Conservation (phyloP, 2,888 invertebrate species). For the Villa cingulata region DNA sequence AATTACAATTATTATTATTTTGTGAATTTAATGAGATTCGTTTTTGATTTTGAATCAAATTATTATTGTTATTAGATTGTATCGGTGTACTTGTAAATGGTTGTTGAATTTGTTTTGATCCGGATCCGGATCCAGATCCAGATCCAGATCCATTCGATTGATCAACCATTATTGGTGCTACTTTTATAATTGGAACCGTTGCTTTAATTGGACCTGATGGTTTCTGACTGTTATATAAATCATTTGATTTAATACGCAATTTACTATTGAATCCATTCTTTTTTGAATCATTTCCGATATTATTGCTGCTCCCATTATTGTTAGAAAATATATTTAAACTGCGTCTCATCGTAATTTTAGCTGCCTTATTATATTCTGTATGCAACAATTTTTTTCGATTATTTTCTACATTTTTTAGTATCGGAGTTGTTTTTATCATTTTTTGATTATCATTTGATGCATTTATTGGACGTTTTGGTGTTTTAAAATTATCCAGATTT, state of each 20-base stretch:
- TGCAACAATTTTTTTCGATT: not conserved
- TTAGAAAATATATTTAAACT: no score
- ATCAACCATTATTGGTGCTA: constrained; percentile 13
- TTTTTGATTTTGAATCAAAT: no score
- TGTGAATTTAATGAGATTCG: no score
- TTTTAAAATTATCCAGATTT: not conserved
- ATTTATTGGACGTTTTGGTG: not conserved
- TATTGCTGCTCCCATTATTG: no score
- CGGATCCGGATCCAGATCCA: no score
- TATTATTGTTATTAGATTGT: no score
- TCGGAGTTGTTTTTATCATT: not conserved
- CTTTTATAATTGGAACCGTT: constrained; percentile 22
- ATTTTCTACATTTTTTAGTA: not conserved
- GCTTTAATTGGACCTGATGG: constrained; percentile 21
- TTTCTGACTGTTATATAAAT: constrained; percentile 17
- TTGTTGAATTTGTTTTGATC: no score
- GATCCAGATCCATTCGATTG: no score
- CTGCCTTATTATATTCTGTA: not conserved
- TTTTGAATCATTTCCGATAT: not conserved
- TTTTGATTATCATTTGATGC: not conserved
- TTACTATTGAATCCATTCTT: not conserved
- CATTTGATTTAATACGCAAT: constrained; percentile 13
- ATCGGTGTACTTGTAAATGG: no score
- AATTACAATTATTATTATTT: no score
- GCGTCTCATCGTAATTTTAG: no score